phyloP scores from a whole-genome alignment of 2,888 invertebrate species.

The Agrotis exclamationis region DNA sequence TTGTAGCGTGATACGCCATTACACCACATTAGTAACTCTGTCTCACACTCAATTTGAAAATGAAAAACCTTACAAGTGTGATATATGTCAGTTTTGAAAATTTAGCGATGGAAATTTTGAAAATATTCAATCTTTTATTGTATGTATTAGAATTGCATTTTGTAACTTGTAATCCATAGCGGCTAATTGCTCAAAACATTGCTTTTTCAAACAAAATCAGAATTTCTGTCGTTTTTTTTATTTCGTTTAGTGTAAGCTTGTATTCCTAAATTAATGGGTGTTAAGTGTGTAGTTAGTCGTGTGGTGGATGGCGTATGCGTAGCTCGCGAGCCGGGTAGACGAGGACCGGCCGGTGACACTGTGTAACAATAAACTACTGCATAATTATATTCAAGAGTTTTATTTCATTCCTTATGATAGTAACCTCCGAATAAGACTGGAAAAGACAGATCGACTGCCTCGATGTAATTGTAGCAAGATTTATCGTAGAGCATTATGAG shows the following conservation, averaged over 20 bases:
- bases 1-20: conserved; percentile 78
- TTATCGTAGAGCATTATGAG: no score
- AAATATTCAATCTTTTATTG: conserved; percentile 1
- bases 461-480: no score
- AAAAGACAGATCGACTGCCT: no score
- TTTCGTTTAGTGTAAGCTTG: conserved; percentile 17
- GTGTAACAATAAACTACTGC: conserved; percentile 90
- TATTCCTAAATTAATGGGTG: conserved; percentile 12
- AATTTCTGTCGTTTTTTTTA: conserved; percentile 33
- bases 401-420: conserved; percentile 53
- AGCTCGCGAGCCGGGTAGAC: conserved; percentile 75
- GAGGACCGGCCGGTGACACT: conserved; percentile 77
- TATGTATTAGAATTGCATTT: conserved; percentile 21
- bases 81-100: neutral
- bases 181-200: conserved; percentile 50
- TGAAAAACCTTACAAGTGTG: neutral
- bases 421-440: neutral
- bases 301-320: conserved; percentile 67
- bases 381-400: conserved; percentile 78
- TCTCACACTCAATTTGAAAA: neutral
- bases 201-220: neutral
- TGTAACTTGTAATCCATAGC: conserved; percentile 13
- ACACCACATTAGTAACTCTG: conserved; percentile 65
- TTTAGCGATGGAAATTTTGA: conserved; percentile 30
- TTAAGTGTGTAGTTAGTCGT: conserved; percentile 47